Percentiles rank a stretch among this genome's conserved stretches.
phyloP scores from a whole-genome alignment of 2,113 vertebrate species.

The Donacobius atricapilla region DNA sequence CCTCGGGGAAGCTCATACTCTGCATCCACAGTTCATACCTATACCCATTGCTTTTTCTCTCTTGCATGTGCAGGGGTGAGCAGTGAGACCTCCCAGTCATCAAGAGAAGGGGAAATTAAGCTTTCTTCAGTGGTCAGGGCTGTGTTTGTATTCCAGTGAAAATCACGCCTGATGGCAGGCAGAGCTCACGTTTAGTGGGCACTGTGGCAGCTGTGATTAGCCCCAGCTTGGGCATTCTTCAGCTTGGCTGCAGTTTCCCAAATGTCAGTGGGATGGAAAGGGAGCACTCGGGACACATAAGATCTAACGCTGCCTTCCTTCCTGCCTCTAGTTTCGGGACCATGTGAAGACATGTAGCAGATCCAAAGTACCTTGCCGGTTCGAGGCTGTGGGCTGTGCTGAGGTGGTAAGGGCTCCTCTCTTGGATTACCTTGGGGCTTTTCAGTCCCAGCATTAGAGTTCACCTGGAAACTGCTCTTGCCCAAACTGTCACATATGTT shows the following conservation, averaged over 20 bases:
- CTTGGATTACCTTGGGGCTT: neutral
- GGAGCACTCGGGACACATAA: neutral
- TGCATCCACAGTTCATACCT: neutral
- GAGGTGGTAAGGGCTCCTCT: slow-evolving; percentile 68
- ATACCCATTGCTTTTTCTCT: neutral
- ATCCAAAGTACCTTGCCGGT: slow-evolving; percentile 81
- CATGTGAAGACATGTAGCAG: slow-evolving; percentile 80
- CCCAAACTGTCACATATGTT: neutral
- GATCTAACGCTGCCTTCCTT: neutral
- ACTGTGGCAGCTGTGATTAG: neutral
- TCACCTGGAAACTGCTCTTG: neutral
- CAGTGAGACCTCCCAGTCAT: neutral
- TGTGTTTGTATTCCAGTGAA: neutral
- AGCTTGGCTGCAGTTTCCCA: neutral
- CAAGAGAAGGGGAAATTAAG: neutral
- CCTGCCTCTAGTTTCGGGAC: slow-evolving; percentile 79
- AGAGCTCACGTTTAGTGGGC: neutral
- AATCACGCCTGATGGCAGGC: fast-evolving
- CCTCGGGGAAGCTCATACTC: neutral
- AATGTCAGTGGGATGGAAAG: neutral
- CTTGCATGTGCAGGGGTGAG: neutral
- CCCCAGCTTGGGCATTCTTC: neutral
- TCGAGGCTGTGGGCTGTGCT: slow-evolving; percentile 80
- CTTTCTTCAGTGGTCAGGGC: neutral
- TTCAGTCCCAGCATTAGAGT: neutral